Evolutionary conservation across 1,140 invertebrate species (phyloP), one percentile per base, ranked within the genome.

Genomic region (Pseudomyrmex dendroicus): DNA sequence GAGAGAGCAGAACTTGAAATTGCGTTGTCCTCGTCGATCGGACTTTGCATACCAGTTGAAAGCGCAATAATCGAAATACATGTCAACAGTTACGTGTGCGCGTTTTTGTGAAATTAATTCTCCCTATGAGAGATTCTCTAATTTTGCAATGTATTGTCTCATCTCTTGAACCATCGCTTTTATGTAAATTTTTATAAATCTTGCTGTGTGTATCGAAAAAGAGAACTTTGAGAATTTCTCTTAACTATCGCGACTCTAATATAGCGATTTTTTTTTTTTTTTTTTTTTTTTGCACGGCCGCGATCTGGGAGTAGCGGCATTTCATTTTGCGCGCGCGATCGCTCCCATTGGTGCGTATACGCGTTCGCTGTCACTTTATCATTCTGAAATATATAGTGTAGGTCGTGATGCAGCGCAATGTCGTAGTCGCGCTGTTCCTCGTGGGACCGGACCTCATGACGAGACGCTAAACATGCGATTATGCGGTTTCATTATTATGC

Each of bases 361-460:
- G 74, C 82, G 73, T 87, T 57, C 82, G 74, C 74, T 84, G 85
- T 87, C 85, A 87, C 84, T 87, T 87, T 87, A 87, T 87, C 86
- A 87, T 84, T 73, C 48, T 66, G 72, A 86, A 78, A 86, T 84
- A 84, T 84, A 84, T 35, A 35, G 35, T 35, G 86, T 73, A 67
- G 80, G 54, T 72, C 72, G 64, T 59, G 76, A 50, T 80, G 64
- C 64, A 54, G 54, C 20, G 54, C 66, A 17, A 15, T 61, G 66
- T 85, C 72, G 80, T 72, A 84, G 59, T 77, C 66, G 86, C 72
- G 66, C 50, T 73, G 82, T 22, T 84, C 73, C 85, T 84, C 35
- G 59, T 48, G 85, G 85, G 86, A 87, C 54, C 59, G 22, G 44
- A 50, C 57, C 73, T 84, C 82, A 59, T 87, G 80, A 87, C 82